Conservation (phyloP, 2,113 vertebrate genomes). For the Rhadina sibilatrix region DNA sequence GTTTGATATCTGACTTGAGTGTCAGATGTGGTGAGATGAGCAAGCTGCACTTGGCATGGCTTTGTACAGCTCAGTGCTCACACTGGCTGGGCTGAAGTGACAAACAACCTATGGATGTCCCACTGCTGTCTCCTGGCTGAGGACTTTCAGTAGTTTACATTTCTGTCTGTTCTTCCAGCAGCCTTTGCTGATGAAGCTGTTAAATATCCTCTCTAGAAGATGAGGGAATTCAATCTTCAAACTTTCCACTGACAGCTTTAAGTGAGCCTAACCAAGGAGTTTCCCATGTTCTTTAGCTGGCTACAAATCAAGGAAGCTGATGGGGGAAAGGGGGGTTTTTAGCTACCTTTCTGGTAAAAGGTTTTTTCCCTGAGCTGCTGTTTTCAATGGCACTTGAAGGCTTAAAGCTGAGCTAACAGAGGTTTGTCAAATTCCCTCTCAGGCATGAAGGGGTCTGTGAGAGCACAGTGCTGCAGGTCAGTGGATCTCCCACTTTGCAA, state of each 20-base stretch:
- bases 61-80: neutral
- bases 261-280: conserved; percentile 19
- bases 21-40: neutral
- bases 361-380: neutral
- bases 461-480: neutral
- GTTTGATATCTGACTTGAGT: neutral
- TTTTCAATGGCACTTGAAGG: neutral
- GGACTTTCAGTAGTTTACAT: neutral
- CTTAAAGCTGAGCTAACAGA: neutral
- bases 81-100: neutral
- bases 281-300: conserved; percentile 19
- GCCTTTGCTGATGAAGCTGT: neutral
- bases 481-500: neutral
- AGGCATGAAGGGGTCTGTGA: neutral
- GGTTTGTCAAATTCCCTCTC: neutral
- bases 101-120: neutral
- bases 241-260: conserved; percentile 34
- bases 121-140: neutral
- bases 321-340: neutral
- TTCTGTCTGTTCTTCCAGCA: neutral
- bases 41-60: neutral
- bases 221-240: conserved; percentile 5
- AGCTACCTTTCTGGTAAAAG: neutral
- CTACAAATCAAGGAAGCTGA: neutral
- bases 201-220: neutral